Conservation (phyloP, 1,140 invertebrate genomes). For the Procambarus clarkii region DNA sequence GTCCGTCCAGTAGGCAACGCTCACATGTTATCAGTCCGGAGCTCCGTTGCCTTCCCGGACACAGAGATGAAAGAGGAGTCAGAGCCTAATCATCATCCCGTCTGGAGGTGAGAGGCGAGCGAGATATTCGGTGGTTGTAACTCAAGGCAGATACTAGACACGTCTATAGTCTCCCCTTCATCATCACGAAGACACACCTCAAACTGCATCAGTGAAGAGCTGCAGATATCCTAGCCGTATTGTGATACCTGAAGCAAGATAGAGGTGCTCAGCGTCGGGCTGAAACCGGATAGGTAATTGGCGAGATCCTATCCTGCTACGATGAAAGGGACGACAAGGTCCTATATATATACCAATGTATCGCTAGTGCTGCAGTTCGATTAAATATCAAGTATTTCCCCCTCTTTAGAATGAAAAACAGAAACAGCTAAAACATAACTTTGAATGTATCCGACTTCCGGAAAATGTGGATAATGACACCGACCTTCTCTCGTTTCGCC, state of each 20-base stretch:
- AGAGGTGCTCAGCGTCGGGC: background rate
- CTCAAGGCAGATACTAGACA: background rate
- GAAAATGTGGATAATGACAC: too few relatives aligned
- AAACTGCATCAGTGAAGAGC: background rate
- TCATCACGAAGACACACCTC: background rate
- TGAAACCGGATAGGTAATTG: background rate
- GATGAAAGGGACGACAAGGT: too few relatives aligned
- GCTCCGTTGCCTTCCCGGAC: background rate
- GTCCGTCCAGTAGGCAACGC: background rate
- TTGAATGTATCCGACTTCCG: too few relatives aligned
- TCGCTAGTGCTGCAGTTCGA: too few relatives aligned
- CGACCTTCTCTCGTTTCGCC: too few relatives aligned
- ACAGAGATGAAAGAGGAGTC: background rate
- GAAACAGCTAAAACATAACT: too few relatives aligned
- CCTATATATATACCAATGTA: too few relatives aligned
- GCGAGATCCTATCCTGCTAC: too few relatives aligned
- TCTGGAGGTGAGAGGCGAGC: background rate
- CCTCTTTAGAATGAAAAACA: too few relatives aligned
- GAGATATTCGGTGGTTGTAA: background rate
- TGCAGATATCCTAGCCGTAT: background rate
- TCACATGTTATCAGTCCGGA: background rate
- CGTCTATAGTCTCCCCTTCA: background rate
- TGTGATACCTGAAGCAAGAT: background rate
- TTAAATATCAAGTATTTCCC: too few relatives aligned
- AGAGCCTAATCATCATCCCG: background rate